phyloP scores from a whole-genome alignment of 2,797 vertebrate genomes.

The Gallinago solitaria region DNA sequence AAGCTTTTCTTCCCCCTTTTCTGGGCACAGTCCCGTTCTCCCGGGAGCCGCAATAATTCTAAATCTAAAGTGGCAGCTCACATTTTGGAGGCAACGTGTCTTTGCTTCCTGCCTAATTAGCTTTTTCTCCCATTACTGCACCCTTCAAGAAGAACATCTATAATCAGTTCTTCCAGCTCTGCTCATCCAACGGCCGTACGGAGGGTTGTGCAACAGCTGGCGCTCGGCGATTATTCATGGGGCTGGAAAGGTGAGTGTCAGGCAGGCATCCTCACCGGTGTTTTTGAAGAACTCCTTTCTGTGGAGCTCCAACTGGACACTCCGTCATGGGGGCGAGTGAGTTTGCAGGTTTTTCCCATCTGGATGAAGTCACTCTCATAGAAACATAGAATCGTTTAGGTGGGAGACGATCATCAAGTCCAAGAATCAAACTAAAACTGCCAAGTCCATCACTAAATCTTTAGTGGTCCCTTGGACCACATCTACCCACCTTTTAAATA shows the following conservation, averaged over 20 bases:
- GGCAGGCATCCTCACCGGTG: rapidly evolving
- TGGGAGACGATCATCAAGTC: neutral
- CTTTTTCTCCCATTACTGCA: neutral
- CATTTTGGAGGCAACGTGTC: neutral
- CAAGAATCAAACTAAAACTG: neutral
- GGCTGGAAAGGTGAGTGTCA: neutral
- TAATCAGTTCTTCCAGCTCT: neutral
- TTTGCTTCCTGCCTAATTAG: neutral
- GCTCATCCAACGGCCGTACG: neutral
- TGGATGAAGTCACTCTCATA: neutral
- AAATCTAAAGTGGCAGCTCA: neutral
- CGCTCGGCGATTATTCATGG: neutral
- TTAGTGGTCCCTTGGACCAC: neutral
- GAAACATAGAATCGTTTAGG: neutral
- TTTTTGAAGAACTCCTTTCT: neutral
- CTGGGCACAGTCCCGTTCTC: neutral
- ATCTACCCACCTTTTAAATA: neutral
- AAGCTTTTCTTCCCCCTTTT: neutral
- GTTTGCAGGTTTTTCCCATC: rapidly evolving
- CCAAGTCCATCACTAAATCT: neutral
- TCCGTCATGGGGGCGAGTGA: rapidly evolving
- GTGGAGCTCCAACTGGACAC: no score
- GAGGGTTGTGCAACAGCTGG: neutral
- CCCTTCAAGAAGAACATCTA: neutral
- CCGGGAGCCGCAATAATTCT: neutral